phyloP scores from a whole-genome alignment of 1,140 invertebrate species.

The Drosophila virilis region DNA sequence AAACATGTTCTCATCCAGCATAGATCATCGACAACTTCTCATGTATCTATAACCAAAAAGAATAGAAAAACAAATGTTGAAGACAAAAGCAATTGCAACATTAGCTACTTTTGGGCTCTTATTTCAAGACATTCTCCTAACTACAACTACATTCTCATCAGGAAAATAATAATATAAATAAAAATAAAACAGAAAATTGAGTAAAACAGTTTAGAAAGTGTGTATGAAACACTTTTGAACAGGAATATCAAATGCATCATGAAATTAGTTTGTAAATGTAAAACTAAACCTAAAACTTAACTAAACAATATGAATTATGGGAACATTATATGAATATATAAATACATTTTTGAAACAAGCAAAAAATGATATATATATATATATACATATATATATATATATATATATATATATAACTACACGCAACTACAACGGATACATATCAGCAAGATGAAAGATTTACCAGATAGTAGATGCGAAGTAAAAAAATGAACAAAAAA shows the following conservation, averaged over 20 bases:
- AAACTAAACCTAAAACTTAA: conserved; percentile 62
- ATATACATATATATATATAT: conserved; percentile 3
- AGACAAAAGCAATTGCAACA: conserved; percentile 21
- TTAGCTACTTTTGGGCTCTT: conserved; percentile 35
- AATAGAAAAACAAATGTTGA: conserved; percentile 3
- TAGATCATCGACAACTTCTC: background rate
- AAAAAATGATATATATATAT: conserved; percentile 25
- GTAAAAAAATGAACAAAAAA: conserved; percentile 43
- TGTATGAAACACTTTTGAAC: conserved; percentile 15
- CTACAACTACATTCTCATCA: conserved; percentile 52
- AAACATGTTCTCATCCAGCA: conserved; percentile 21
- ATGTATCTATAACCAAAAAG: conserved; percentile 11
- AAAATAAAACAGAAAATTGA: background rate
- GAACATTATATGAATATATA: conserved; percentile 80
- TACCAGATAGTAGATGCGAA: conserved; percentile 43
- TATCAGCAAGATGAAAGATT: conserved; percentile 72
- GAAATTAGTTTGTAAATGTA: conserved; percentile 56
- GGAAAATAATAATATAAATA: conserved; percentile 19
- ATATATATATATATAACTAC: conserved; percentile 44
- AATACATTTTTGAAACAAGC: conserved; percentile 59
- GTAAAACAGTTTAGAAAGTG: conserved; percentile 16
- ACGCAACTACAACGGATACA: conserved; percentile 79
- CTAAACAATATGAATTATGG: conserved; percentile 83
- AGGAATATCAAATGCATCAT: conserved; percentile 41
- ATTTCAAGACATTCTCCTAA: conserved; percentile 60